A percentile compares a stretch with the other conserved stretches of the same genome.
These are phyloP conservation scores for Brachyistius frenatus DNA, from an alignment of 2,113 vertebrate species.

Conservation along the genomic window DNA sequence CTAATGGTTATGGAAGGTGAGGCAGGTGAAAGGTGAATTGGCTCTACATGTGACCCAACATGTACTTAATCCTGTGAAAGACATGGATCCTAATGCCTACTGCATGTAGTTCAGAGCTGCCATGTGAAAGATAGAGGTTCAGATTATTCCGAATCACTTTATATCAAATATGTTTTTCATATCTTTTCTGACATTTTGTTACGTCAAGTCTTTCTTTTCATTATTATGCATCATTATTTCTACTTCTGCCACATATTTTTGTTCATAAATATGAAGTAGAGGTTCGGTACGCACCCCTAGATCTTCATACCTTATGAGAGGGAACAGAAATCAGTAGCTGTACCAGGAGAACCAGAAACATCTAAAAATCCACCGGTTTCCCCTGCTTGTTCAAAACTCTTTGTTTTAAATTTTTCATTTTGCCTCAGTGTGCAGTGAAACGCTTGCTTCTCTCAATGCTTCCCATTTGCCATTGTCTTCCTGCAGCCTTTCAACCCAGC, in stretches of 20 bases:
- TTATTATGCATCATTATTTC: no score
- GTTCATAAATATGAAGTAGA: no score
- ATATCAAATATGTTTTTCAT: no score
- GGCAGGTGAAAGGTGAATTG: slow-evolving; percentile 57
- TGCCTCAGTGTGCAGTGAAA: slow-evolving; percentile 16
- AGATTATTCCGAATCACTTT: not conserved
- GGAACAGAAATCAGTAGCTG: not conserved
- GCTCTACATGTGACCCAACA: slow-evolving; percentile 46
- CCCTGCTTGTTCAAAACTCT: slow-evolving; percentile 21
- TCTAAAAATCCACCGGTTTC: not conserved
- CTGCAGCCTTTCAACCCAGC: slow-evolving; percentile 60
- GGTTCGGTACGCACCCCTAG: not conserved
- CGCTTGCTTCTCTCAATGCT: slow-evolving; percentile 32
- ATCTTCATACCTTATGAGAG: not conserved
- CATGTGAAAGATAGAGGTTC: not conserved
- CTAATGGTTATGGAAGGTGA: slow-evolving; percentile 28
- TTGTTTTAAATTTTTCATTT: slow-evolving; percentile 41
- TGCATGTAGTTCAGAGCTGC: slow-evolving; percentile 14
- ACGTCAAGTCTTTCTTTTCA: no score
- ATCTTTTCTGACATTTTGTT: no score
- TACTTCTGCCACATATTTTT: no score
- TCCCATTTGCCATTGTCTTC: slow-evolving; percentile 46
- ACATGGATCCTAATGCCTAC: slow-evolving; percentile 3
- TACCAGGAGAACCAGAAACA: not conserved
- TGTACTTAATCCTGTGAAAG: slow-evolving; percentile 35